phyloP scores from a whole-genome alignment of 2,888 invertebrate genomes.

The Eilema griseolum region DNA sequence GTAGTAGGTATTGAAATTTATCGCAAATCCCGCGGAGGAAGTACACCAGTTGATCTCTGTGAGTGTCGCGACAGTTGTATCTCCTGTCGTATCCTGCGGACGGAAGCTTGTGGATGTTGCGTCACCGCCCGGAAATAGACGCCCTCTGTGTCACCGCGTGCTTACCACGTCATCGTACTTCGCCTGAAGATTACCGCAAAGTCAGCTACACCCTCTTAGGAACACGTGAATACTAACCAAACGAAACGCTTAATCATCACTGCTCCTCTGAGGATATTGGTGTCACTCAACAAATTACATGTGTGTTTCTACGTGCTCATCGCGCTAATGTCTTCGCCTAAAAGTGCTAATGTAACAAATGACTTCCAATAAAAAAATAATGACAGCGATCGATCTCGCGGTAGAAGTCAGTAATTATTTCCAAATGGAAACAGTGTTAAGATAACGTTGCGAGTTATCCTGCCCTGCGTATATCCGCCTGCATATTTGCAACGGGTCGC shows the following conservation, averaged over 20 bases:
- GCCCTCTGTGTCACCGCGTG: conserved; percentile 81
- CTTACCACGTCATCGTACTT: conserved; percentile 56
- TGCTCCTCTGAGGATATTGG: conserved; percentile 60
- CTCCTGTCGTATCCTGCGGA: conserved; percentile 79
- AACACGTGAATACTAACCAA: conserved; percentile 39
- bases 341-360: conserved; percentile 58
- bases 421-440: conserved; percentile 69
- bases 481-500: conserved; percentile 57
- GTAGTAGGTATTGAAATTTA: conserved; percentile 36
- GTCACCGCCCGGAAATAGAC: conserved; percentile 83
- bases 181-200: conserved; percentile 23
- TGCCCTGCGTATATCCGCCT: conserved; percentile 61
- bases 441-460: conserved; percentile 74
- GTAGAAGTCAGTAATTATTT: conserved; percentile 64
- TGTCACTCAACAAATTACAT: conserved; percentile 61
- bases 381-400: conserved; percentile 66
- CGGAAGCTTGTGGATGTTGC: conserved; percentile 83
- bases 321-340: conserved; percentile 53
- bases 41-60: conserved; percentile 70
- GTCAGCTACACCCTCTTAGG: conserved; percentile 18
- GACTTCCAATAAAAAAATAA: conserved; percentile 67
- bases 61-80: conserved; percentile 68
- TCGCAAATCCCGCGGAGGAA: conserved; percentile 78
- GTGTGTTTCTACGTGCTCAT: conserved; percentile 57
- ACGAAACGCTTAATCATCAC: conserved; percentile 46